These are phyloP conservation scores for Silurus aristotelis DNA, from an alignment of 2,797 vertebrate genomes.

Conservation along the genomic window DNA sequence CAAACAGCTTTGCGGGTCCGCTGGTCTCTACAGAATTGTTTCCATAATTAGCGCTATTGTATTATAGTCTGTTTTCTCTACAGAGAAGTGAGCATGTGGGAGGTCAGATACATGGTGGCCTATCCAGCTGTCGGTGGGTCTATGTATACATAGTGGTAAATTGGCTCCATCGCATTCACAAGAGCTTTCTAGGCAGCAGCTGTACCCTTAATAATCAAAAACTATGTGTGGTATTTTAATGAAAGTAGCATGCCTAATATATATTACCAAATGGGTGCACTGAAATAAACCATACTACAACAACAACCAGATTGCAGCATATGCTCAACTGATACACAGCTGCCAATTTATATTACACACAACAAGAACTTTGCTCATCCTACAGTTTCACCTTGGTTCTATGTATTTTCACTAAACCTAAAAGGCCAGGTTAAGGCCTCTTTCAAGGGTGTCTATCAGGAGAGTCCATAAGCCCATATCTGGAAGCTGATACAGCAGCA, in stretches of 20 bases:
- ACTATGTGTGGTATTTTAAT: conserved; percentile 48
- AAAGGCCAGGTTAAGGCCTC: conserved; percentile 57
- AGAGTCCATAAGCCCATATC: conserved; percentile 61
- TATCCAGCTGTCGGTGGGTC: conserved; percentile 58
- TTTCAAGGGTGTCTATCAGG: conserved; percentile 65
- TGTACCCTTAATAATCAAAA: conserved; percentile 56
- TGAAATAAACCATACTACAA: conserved; percentile 23
- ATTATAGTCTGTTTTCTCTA: conserved; percentile 41
- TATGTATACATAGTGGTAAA: conserved; percentile 61
- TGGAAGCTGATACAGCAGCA: conserved; percentile 66
- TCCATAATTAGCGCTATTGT: conserved; percentile 40
- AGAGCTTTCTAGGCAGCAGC: conserved; percentile 46
- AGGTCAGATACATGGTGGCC: conserved; percentile 56
- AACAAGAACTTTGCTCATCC: neutral
- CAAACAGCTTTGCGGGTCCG: neutral
- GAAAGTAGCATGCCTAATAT: conserved; percentile 25
- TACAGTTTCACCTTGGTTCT: neutral
- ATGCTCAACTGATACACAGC: neutral
- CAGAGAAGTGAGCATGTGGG: conserved; percentile 56
- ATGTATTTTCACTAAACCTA: neutral
- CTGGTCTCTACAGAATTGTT: conserved; percentile 10
- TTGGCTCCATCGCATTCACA: conserved; percentile 41
- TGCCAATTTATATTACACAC: neutral
- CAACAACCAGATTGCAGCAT: neutral
- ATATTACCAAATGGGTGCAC: conserved; percentile 7